phyloP scores from a whole-genome alignment of 2,797 vertebrate species.

The Hyperoplus lanceolatus region DNA sequence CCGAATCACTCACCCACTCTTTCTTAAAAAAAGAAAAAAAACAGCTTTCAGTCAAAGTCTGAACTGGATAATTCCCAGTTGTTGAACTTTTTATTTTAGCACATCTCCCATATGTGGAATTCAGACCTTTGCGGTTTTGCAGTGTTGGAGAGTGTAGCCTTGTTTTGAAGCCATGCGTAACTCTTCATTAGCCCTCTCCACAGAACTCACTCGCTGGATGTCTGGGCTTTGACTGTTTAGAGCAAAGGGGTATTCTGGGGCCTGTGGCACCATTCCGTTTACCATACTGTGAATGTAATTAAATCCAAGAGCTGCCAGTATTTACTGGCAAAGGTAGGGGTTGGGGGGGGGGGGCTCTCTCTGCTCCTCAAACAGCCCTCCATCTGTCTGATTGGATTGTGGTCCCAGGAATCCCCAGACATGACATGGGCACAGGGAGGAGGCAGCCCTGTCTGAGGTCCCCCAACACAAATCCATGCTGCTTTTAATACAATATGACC shows the following conservation, averaged over 20 bases:
- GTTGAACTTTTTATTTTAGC: slow-evolving; percentile 10
- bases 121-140: neutral
- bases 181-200: slow-evolving; percentile 59
- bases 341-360: slow-evolving; percentile 53
- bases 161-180: slow-evolving; percentile 39
- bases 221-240: slow-evolving; percentile 56
- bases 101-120: neutral
- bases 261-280: slow-evolving; percentile 80
- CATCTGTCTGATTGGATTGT: slow-evolving; percentile 87
- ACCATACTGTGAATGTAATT: slow-evolving; percentile 90
- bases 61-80: neutral
- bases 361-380: slow-evolving; percentile 80
- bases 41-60: slow-evolving; percentile 23
- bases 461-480: slow-evolving; percentile 61
- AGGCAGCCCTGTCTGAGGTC: slow-evolving; percentile 49
- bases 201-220: slow-evolving; percentile 54
- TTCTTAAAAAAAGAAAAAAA: slow-evolving; percentile 3
- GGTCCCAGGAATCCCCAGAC: slow-evolving; percentile 75
- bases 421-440: slow-evolving; percentile 66
- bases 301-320: slow-evolving; percentile 86
- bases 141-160: neutral
- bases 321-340: slow-evolving; percentile 77
- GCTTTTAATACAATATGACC: slow-evolving; percentile 72
- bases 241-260: slow-evolving; percentile 75
- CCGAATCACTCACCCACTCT: slow-evolving; percentile 22